Base-by-base conservation (phyloP, 2,113 vertebrate species). In the Anthoscopus minutus region DNA sequence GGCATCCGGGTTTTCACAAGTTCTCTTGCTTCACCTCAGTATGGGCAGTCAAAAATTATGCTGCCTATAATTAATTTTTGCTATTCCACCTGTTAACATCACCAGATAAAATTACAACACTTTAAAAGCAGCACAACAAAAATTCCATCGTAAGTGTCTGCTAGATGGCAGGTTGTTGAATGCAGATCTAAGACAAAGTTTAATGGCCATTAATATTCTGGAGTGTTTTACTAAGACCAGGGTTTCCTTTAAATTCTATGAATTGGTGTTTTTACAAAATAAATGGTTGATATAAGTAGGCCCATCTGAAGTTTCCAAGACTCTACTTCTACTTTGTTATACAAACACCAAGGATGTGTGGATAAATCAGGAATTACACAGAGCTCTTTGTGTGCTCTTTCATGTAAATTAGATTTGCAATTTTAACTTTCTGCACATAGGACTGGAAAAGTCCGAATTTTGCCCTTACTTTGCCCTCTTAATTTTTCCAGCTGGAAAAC, bases 281-380 rank as follows among this genome's bases (percentile, higher is more conserved):
- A 69, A 0, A 0, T 40, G 1, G 15, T 35, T 57, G 35, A 50
- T 50, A 23, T 37, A 53, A n/a, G 2, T 24, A 80, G 19, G 5
- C 2, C 0, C 37, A 67, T 27, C 7, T 9, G 9, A 25, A 25
- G 18, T 54, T 82, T 67, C 54, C 18, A 18, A 53, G 15, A n/a
- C 17, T 67, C 42, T 45, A 0, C n/a, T 56, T 86, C n/a, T n/a
- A n/a, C n/a, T n/a, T n/a, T n/a, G n/a, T n/a, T n/a, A n/a, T n/a
- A n/a, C n/a, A n/a, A n/a, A 58, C 24, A 31, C 18, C n/a, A 67
- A 80, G 19, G 19, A 56, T 40, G 10, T 72, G 27, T 64, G 35
- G 22, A 28, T 18, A 72, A 92, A 80, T 56, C 19, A 60, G 35
- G 27, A 56, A 21, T 71, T 71, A n/a, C 13, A 35, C 3, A 31